Evolutionary conservation across 2,797 vertebrate species (phyloP), one percentile per base, ranked within the genome.

Genomic region (Galaxias olidus): DNA sequence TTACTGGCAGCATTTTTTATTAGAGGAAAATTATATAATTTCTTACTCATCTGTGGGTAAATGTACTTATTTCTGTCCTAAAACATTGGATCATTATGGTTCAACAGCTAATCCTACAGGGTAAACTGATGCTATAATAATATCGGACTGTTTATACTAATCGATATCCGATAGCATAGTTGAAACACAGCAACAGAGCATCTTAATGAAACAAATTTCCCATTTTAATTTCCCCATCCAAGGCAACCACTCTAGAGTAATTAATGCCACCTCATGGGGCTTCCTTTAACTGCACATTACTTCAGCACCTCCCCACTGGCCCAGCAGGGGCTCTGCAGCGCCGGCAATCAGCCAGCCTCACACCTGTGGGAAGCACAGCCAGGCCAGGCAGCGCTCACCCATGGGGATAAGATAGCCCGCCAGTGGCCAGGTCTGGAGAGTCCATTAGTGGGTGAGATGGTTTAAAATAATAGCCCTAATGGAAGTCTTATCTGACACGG

Each of bases 401-500:
- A 50, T n/a, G 81, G 73, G 87, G 88, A 90, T 89, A 87, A 89
- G 89, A 91, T 89, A 88, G 83, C n/a, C 62, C 64, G 50, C 78
- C 74, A 75, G 69, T 63, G 70, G 72, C 63, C 48, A 54, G 78
- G 77, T 71, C 80, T 56, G 65, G 70, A 72, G 80, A 86, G 77
- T 84, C 84, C 88, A 92, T 89, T 91, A 88, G 76, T 66, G 77
- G 74, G 81, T 85, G 82, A 71, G 84, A 84, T 75, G 81, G 78
- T 87, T 85, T 87, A 78, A 84, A 90, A 90, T 85, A 87, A 79
- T 69, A 80, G 74, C 77, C 71, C 69, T 91, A 90, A 91, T 91
- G 88, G 89, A 85, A 65, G 80, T 65, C 76, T 89, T 90, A 92
- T 91, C 89, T 80, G 62, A 78, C 79, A 72, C 69, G 74, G 75